Evolutionary conservation across 2,797 vertebrate genomes (phyloP), one percentile per base, ranked within the genome.

Genomic region (Loriculus beryllinus): DNA sequence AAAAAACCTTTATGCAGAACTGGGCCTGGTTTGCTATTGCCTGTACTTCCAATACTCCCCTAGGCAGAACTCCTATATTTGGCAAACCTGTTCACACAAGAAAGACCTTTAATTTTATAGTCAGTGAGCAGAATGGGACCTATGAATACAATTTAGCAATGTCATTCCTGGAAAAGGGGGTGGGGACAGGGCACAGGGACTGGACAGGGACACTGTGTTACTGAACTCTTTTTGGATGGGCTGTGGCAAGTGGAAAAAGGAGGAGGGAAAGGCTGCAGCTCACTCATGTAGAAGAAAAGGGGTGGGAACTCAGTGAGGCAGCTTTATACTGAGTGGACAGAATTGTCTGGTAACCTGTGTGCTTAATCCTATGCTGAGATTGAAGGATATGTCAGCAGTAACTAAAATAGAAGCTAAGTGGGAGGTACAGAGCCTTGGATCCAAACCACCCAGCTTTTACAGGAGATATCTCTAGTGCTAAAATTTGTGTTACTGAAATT

Each of bases 331-430:
- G 72, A 91, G 75, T 52, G 88, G 72, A 90, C 70, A 92, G 76
- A 93, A 91, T 85, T 3, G 1, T 74, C 84, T 89, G 62, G 49
- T 92, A 94, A 88, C 67, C 67, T 88, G 59, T 82, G 67, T 79
- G 48, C 39, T 90, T 93, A 95, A 92, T 94, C 47, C 69, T 48
- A 22, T 70, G 54, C 70, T 0, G 4, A 81, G 91, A 86, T 2
- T 84, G 89, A 88, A 90, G 59, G 82, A 56, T 75, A 82, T 67
- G 33, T 52, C 85, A 92, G 67, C 42, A 49, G 80, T 47, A 88
- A 71, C 63, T 79, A 75, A 93, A 95, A 83, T 35, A 88, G 82
- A 93, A 91, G 19, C 59, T 77, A 60, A 72, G 37, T 57, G 69
- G 4, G 4, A 93, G 54, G 45, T 67, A 63, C 3, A 90, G 51